Evolutionary conservation across 2,113 vertebrate species (phyloP).

Genomic region (Sapajus apella): DNA sequence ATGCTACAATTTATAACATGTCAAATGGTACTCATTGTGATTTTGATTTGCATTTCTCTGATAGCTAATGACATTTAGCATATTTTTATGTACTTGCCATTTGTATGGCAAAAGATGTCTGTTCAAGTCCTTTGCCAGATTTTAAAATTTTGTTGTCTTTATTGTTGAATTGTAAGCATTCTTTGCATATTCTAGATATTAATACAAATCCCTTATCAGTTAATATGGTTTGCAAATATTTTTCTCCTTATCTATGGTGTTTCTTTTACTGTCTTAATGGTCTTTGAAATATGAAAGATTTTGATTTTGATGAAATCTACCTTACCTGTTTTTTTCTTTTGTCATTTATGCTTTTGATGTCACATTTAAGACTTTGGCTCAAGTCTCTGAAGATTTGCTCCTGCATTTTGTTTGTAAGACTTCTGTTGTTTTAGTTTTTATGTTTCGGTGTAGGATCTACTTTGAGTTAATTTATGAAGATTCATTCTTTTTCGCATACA

Average conservation of each 20-base stretch:
- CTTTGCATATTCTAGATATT: not conserved
- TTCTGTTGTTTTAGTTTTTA: not conserved
- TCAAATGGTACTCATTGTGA: not conserved
- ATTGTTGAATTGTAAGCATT: not conserved
- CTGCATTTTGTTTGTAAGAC: not conserved
- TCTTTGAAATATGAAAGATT: not conserved
- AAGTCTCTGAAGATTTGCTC: not conserved
- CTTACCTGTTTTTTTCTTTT: not conserved
- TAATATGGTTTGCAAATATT: not conserved
- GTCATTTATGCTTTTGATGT: not conserved
- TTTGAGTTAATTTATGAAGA: slow-evolving; percentile 5
- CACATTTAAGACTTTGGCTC: not conserved
- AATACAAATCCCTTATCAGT: not conserved
- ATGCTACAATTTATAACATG: not conserved
- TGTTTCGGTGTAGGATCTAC: not conserved
- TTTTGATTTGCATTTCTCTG: not conserved
- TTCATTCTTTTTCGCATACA: not conserved
- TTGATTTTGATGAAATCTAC: not conserved
- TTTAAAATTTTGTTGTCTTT: not conserved
- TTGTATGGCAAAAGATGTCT: not conserved
- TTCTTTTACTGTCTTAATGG: slow-evolving; percentile 21
- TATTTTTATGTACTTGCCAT: not conserved
- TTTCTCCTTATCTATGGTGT: not conserved
- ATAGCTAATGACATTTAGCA: not conserved
- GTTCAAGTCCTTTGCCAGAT: not conserved